phyloP scores from a whole-genome alignment of 2,113 vertebrate genomes.

The Alligator sinensis region DNA sequence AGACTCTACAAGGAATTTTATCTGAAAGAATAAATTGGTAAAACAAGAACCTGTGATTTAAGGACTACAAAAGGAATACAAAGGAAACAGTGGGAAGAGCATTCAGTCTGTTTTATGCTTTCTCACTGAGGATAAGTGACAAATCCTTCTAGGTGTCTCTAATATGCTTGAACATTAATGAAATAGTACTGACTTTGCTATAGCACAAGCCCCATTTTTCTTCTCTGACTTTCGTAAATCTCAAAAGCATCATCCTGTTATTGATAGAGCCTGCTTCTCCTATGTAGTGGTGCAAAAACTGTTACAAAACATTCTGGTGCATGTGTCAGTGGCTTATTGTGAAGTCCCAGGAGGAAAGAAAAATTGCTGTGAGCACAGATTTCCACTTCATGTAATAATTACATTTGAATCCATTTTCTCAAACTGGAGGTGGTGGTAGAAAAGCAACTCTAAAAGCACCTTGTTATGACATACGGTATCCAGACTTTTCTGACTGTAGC shows the following conservation, averaged over 20 bases:
- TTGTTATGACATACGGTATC: neutral
- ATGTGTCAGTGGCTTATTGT: accelerated
- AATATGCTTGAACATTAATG: neutral
- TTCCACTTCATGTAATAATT: neutral
- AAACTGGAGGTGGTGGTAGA: accelerated
- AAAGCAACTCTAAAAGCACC: accelerated
- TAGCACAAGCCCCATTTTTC: neutral
- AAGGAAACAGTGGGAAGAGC: accelerated
- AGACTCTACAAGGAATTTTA: neutral
- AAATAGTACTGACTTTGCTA: neutral
- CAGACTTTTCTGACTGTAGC: neutral
- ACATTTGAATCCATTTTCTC: neutral
- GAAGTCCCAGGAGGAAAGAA: neutral
- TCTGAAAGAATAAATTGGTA: neutral
- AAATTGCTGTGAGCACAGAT: neutral
- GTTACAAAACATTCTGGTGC: neutral
- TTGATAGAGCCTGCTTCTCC: neutral
- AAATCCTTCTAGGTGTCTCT: neutral
- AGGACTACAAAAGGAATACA: neutral
- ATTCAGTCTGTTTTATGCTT: neutral
- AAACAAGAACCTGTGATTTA: neutral
- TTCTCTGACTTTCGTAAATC: neutral
- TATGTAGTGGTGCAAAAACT: accelerated
- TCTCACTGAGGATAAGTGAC: neutral
- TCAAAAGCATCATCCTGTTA: accelerated